phyloP scores from a whole-genome alignment of 2,113 vertebrate species.

The Clarias gariepinus region DNA sequence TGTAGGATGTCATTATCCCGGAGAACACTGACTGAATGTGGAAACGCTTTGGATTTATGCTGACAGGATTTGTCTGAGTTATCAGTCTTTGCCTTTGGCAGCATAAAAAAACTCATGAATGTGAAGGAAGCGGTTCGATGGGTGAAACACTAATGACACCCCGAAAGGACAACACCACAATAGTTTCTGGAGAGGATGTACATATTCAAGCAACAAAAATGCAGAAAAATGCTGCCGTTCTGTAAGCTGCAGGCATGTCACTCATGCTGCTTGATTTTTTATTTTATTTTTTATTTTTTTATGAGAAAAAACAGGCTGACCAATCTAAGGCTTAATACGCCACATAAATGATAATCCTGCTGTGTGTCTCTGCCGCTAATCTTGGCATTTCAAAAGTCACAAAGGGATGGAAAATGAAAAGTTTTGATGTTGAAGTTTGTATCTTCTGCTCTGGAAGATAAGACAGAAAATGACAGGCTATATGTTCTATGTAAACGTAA shows the following conservation, averaged over 20 bases:
- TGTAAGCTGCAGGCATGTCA: slow-evolving; percentile 28
- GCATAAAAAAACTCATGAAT: slow-evolving; percentile 41
- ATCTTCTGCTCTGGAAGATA: slow-evolving; percentile 52
- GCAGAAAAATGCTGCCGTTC: slow-evolving; percentile 7
- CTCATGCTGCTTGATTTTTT: slow-evolving; percentile 9
- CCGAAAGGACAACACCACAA: slow-evolving; percentile 34
- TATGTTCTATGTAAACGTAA: slow-evolving; percentile 52
- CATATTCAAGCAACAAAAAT: slow-evolving; percentile 2
- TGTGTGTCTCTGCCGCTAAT: slow-evolving; percentile 39
- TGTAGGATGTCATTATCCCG: slow-evolving; percentile 53
- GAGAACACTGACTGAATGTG: slow-evolving; percentile 51
- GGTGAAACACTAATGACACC: slow-evolving; percentile 45
- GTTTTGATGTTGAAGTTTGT: slow-evolving; percentile 38
- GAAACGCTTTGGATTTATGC: slow-evolving; percentile 53
- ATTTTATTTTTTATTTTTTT: slow-evolving; percentile 23
- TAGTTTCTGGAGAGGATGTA: background rate
- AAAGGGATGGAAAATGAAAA: slow-evolving; percentile 32
- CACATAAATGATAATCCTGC: slow-evolving; percentile 38
- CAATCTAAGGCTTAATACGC: slow-evolving; percentile 42
- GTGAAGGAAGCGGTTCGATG: slow-evolving; percentile 26
- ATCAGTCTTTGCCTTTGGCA: slow-evolving; percentile 51
- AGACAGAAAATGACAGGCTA: slow-evolving; percentile 50
- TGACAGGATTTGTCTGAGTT: slow-evolving; percentile 55
- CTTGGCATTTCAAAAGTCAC: slow-evolving; percentile 41
- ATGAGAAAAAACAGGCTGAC: slow-evolving; percentile 34